These are phyloP conservation scores for Rhadina sibilatrix DNA, from an alignment of 2,113 vertebrate genomes.

Conservation along the genomic window DNA sequence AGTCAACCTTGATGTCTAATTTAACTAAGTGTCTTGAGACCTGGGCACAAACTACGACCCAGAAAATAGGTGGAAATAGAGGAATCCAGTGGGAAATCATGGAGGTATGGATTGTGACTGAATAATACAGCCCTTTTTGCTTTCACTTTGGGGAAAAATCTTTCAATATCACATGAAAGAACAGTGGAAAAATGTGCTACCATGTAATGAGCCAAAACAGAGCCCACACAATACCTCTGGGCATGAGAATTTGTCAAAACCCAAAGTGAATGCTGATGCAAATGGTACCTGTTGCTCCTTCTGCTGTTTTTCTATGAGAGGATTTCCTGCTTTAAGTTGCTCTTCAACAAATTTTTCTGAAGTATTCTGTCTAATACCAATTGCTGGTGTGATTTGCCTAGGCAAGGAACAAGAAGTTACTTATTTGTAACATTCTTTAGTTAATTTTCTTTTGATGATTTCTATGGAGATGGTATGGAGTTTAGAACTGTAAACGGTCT, in stretches of 20 bases:
- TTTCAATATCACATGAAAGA: not conserved
- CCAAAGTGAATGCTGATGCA: not conserved
- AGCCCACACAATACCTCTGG: not conserved
- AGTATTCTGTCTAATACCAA: slow-evolving; percentile 30
- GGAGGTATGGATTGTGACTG: not conserved
- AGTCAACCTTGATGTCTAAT: not conserved
- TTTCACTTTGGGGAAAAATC: not conserved
- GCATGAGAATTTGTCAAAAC: not conserved
- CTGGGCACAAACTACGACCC: not conserved
- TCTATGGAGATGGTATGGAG: not conserved
- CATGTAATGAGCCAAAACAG: not conserved
- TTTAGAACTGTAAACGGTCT: not conserved
- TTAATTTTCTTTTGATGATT: not conserved
- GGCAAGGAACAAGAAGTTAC: not conserved
- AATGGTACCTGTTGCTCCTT: slow-evolving; percentile 43
- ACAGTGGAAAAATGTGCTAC: not conserved
- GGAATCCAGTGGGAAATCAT: not conserved
- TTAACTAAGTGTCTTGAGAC: not conserved
- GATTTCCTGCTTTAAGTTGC: slow-evolving; percentile 34
- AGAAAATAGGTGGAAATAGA: not conserved
- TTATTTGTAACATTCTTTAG: not conserved
- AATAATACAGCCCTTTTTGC: not conserved
- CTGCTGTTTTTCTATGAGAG: not conserved
- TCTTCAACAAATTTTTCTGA: slow-evolving; percentile 64
- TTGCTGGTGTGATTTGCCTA: slow-evolving; percentile 50